Percentiles rank a stretch among this genome's conserved stretches.
Conservation (phyloP, 1,140 invertebrate species). For the Sitobion miscanthi region DNA sequence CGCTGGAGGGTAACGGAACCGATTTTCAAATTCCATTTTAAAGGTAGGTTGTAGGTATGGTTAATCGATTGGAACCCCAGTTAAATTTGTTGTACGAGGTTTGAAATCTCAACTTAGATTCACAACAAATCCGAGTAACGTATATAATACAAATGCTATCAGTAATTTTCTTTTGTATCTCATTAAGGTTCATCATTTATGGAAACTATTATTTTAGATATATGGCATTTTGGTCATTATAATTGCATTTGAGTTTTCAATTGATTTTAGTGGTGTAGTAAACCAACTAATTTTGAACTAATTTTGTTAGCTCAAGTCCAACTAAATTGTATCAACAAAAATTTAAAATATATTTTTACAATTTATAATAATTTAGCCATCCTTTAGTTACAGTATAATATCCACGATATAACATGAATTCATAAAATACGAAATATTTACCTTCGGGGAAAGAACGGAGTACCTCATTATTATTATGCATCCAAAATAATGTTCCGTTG, state of each 20-base stretch:
- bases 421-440: background rate
- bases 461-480: background rate
- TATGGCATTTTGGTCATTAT: background rate
- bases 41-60: background rate
- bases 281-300: background rate
- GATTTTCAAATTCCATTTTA: conserved; percentile 2
- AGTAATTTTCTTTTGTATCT: background rate
- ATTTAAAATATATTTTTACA: background rate
- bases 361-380: background rate
- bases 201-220: background rate
- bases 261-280: background rate
- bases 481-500: background rate
- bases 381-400: background rate
- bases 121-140: background rate
- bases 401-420: background rate
- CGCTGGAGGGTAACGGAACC: background rate
- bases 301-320: background rate
- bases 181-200: background rate
- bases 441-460: too few relatives aligned
- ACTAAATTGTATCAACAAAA: background rate
- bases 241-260: background rate
- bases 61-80: background rate
- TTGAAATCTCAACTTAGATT: background rate
- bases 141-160: background rate
- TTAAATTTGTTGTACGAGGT: background rate